phyloP scores from a whole-genome alignment of 2,797 vertebrate species.

The Pangasius mekongensis region DNA sequence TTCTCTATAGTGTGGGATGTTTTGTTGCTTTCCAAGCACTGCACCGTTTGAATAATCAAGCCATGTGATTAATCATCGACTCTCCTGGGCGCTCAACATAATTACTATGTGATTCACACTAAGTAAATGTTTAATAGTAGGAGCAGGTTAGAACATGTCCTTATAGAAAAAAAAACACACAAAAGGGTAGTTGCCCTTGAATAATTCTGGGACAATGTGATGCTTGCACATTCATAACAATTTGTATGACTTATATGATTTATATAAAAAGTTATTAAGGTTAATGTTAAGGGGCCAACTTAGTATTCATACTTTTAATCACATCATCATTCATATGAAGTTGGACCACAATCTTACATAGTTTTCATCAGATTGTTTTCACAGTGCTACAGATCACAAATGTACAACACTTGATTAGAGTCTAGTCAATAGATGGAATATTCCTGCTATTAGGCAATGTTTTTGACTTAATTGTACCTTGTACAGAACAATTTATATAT shows the following conservation, averaged over 20 bases:
- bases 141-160: conserved; percentile 25
- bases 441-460: not conserved
- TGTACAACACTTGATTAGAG: not conserved
- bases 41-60: conserved; percentile 45
- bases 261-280: not conserved
- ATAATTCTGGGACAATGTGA: not conserved
- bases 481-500: not conserved
- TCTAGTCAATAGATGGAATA: not conserved
- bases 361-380: not conserved
- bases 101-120: conserved; percentile 43
- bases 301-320: not conserved
- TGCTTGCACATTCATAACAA: not conserved
- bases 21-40: conserved; percentile 40
- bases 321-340: not conserved
- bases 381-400: not conserved
- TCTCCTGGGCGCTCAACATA: conserved; percentile 35
- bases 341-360: not conserved
- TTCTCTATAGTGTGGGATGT: conserved; percentile 43
- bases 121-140: conserved; percentile 50
- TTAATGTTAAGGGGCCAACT: not conserved
- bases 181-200: conserved; percentile 2
- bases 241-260: not conserved
- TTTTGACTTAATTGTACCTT: not conserved
- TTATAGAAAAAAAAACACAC: not conserved
- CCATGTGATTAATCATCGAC: conserved; percentile 47